phyloP scores from a whole-genome alignment of 2,888 invertebrate genomes.

The Acholoe squamosa region DNA sequence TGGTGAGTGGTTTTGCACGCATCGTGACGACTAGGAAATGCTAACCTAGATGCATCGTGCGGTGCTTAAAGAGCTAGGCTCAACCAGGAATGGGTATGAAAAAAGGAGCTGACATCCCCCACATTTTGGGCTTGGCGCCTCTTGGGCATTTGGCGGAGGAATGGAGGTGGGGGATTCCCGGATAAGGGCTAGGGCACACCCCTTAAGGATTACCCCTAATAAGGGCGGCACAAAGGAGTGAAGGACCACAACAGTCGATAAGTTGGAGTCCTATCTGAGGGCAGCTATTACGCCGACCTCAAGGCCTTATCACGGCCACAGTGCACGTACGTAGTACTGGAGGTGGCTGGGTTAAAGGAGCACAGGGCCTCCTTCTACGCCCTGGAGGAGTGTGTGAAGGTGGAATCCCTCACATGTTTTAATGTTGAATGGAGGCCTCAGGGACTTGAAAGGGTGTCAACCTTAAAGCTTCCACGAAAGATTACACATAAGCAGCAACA shows the following conservation, averaged over 20 bases:
- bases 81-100: not conserved
- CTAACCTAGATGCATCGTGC: no score
- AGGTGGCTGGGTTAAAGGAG: not conserved
- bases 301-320: not conserved
- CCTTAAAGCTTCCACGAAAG: no score
- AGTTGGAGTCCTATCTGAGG: no score
- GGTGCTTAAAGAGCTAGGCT: no score
- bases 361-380: not conserved
- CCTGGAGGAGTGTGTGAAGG: not conserved
- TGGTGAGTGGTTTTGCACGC: no score
- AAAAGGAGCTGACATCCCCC: not conserved
- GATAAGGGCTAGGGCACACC: not conserved
- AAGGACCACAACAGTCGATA: not conserved
- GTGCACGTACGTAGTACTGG: not conserved
- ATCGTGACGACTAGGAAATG: no score
- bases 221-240: constrained; percentile 1
- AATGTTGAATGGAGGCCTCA: no score
- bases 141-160: not conserved
- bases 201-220: not conserved
- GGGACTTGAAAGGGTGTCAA: no score
- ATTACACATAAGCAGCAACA: no score
- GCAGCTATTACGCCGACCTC: not conserved
- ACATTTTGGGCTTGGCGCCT: not conserved
- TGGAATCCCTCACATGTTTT: no score
- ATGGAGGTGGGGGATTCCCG: not conserved